Base-by-base conservation (phyloP, 2,888 invertebrate genomes). In the Galerucella calmariensis region DNA sequence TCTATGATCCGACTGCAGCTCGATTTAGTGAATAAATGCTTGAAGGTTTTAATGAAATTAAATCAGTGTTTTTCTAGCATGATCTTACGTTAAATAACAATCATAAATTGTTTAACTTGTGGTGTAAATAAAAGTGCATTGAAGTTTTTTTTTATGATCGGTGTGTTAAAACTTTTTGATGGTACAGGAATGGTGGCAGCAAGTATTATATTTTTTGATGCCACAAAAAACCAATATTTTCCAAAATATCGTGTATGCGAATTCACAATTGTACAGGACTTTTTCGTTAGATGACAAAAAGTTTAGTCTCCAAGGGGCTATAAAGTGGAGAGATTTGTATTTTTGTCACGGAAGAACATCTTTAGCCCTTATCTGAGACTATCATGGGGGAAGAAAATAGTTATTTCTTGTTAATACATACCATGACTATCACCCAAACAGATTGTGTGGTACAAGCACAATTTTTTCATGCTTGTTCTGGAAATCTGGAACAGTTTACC, bases 391-490 rank as follows among this genome's bases (percentile, higher is more conserved):
- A 67, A 41, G 59, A 58, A 27, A 58, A 73, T 58, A 56, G 56
- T 67, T 46, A 67, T 80, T 86, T 83, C 80, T 79, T 88, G 75
- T 80, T 89, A 79, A 85, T 89, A 74, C 88, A 89, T 82, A 89
- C 88, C 70, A 85, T 89, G 84, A 88, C 88, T 46, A 84, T 89
- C 79, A 86, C 87, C 67, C 86, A 88, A 76, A 83, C 83, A 78
- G 87, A 87, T 79, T 86, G 85, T 81, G 85, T 87, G 71, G 83
- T 89, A 72, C 84, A 86, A 78, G 88, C 88, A 63, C 86, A 88
- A 77, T 88, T 88, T 81, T 86, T 87, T 75, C 89, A 89, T 77
- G 82, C 87, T 51, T 81, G 87, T 67, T 80, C 82, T 56, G 78
- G 79, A 44, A 80, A 80, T 68, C 66, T 81, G 65, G 76, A 72